These are phyloP conservation scores for Salarias fasciatus DNA, from an alignment of 2,797 vertebrate species.

Conservation along the genomic window DNA sequence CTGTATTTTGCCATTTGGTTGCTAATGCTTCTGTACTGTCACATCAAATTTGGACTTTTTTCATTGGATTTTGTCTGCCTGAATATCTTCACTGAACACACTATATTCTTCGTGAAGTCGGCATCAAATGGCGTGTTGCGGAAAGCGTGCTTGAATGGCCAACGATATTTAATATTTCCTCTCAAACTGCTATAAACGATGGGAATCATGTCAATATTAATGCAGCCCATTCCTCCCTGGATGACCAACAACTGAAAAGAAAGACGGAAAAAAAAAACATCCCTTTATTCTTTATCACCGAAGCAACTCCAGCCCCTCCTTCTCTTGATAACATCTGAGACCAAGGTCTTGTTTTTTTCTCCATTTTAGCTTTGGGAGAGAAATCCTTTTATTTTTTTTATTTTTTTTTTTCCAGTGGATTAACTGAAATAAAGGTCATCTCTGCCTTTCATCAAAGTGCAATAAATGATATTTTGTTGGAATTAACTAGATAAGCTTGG, in stretches of 20 bases:
- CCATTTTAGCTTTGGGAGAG: slow-evolving; percentile 39
- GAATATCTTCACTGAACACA: no score
- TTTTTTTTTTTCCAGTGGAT: slow-evolving; percentile 44
- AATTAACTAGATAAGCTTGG: slow-evolving; percentile 53
- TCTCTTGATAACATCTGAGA: slow-evolving; percentile 47
- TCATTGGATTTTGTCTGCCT: no score
- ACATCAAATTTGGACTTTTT: no score
- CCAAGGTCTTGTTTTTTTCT: slow-evolving; percentile 34
- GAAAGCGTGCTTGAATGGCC: no score
- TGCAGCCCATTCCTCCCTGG: slow-evolving; percentile 24
- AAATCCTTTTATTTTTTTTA: slow-evolving; percentile 8
- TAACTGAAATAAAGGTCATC: slow-evolving; percentile 63
- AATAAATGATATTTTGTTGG: slow-evolving; percentile 45
- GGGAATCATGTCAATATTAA: slow-evolving; percentile 49
- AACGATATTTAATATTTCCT: neutral
- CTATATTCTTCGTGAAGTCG: no score
- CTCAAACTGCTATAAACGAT: slow-evolving; percentile 34
- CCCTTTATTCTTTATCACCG: slow-evolving; percentile 42
- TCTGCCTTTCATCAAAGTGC: slow-evolving; percentile 34
- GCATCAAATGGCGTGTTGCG: no score
- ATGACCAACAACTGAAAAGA: slow-evolving; percentile 46
- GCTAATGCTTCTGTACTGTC: no score
- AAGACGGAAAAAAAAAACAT: neutral
- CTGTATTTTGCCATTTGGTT: no score
- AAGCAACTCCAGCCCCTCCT: slow-evolving; percentile 25